Base-by-base conservation (phyloP, 2,113 vertebrate genomes). In the Oryzias javanicus region DNA sequence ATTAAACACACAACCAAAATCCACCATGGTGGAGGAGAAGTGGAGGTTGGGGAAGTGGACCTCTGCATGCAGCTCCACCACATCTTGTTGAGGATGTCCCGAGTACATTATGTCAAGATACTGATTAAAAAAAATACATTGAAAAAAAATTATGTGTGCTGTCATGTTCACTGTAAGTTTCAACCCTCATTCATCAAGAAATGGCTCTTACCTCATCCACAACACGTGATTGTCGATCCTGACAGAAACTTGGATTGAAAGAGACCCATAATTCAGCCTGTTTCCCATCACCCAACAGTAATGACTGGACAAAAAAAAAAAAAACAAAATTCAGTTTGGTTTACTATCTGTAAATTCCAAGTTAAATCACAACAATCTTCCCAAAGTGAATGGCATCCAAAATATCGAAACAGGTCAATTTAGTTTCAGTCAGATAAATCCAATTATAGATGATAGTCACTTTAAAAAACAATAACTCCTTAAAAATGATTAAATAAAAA, bases 1-100 rank as follows among this genome's bases (percentile, higher is more conserved):
- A 2, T 92, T 94, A 20, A 92, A 63, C 40, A 97, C 86, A 44
- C 93, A 96, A 72, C 94, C 94, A 16, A 98, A 98, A 42, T 98
- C 87, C 66, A 98, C 42, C 1, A 54, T 17, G 12, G 2, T 89
- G 56, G 86, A 79, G 68, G 92, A 89, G 25, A 98, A 88, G 25
- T 22, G 46, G 20, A 98, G 91, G 81, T 94, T 94, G 0, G 95
- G 94, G 56, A 93, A 96, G 64, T 90, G 83, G 14, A 91, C 89
- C 69, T 95, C 94, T 4, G 91, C 86, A 0, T 64, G 57, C 35
- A 98, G 41, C 0, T 1, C 17, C 60, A 97, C 53, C 1, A 4
- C 25, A 55, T 97, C 91, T 44, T 84, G 64, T 3, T 92, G 84
- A 1, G 92, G 93, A 47, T 96, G 94, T 27, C 91, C 93, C 1